Base-by-base conservation (phyloP, 2,888 invertebrate species). In the Palloptera scutellata region DNA sequence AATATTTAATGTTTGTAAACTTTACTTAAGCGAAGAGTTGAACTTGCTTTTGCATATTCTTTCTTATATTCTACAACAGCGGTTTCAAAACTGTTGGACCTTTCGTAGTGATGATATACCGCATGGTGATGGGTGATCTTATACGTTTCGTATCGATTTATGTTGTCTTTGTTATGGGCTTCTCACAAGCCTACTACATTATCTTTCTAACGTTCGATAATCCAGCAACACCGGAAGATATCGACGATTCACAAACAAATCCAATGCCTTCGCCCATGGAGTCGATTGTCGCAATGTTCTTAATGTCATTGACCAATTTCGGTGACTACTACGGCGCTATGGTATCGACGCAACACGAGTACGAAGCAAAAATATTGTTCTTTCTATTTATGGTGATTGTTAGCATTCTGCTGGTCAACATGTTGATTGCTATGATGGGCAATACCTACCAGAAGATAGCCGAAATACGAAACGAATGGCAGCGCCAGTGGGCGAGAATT, bases 381-480 rank as follows among this genome's bases (percentile, higher is more conserved):
- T 93, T 98, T n/a, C 88, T 97, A 45, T 99, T 96, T 86, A 98
- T 98, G 96, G 94, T 93, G 66, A 93, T 98, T 82, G 98, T 98
- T 19, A 96, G 96, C 0, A 92, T 98, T 69, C 87, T 98, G 43
- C 87, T 98, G 67, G 95, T 98, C 61, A 98, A 98, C 88, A 96
- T 98, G 96, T 88, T 98, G 85, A 98, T 98, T 79, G 98, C 98
- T 72, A 98, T 98, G 98, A 98, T 98, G 98, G 98, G 98, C 0
- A 98, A 98, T 85, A 98, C 98, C 3, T 99, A 98, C 83, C 96
- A 97, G 84, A 95, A 97, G 86, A 97, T 98, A 76, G 96, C 96
- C 0, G 96, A 97, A 86, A 97, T 97, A 0, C 89, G 95, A 74
- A 98, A 98, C 83, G 98, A 98, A 85, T 98, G 98, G 97, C 97